Evolutionary conservation across 2,797 vertebrate genomes (phyloP).

Genomic region (Fringilla coelebs): DNA sequence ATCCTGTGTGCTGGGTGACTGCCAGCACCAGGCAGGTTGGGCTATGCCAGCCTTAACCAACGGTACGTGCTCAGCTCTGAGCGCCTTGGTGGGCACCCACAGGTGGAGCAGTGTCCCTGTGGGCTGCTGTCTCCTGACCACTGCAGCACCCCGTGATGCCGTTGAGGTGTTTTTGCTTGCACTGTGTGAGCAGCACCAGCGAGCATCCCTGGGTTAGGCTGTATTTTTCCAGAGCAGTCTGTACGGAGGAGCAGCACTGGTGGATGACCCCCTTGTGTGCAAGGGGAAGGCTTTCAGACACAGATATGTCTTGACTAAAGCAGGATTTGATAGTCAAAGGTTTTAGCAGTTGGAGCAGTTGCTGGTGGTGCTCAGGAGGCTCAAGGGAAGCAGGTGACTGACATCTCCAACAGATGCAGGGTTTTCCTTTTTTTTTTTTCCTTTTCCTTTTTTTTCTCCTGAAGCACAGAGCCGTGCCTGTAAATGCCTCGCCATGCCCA

Average conservation of each 20-base stretch:
- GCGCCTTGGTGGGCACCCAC: not conserved
- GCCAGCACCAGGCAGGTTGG: rapidly evolving
- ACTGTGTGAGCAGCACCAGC: not conserved
- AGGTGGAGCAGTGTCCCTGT: not conserved
- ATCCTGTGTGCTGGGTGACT: not conserved
- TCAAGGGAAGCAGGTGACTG: not conserved
- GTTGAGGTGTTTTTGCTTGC: not conserved
- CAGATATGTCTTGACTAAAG: not conserved
- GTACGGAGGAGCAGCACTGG: not conserved
- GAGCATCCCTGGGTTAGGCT: not conserved
- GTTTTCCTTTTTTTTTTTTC: not conserved
- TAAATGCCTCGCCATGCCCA: constrained; percentile 58
- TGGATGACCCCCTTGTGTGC: not conserved
- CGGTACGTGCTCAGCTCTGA: rapidly evolving
- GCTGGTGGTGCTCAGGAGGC: not conserved
- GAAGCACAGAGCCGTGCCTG: not conserved
- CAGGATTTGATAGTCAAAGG: not conserved
- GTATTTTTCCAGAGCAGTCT: not conserved
- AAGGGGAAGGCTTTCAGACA: not conserved
- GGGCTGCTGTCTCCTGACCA: not conserved
- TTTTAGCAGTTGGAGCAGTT: not conserved
- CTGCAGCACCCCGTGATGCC: not conserved
- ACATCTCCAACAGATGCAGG: constrained; percentile 45
- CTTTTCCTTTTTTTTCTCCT: not conserved
- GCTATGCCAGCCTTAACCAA: not conserved